Evolutionary conservation across 2,888 invertebrate species (phyloP), one percentile per base, ranked within the genome.

Genomic region (Agrochola lota): DNA sequence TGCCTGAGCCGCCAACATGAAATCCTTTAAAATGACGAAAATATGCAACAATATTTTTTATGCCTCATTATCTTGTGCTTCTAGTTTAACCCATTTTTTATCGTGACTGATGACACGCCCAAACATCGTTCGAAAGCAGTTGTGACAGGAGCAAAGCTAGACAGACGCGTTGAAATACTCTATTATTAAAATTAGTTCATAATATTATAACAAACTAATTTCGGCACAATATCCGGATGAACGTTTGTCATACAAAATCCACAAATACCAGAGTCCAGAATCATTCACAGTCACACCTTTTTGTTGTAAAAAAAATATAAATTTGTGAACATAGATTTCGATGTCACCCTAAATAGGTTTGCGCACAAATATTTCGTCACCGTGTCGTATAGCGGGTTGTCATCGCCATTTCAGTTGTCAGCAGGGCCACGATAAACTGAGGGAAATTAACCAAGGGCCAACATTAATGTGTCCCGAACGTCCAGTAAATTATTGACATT

Each of bases 261-360:
- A 74, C 63, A 71, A 71, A 74, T 63, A 40, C 60, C 64, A 30
- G 60, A 77, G 69, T 35, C 35, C 40, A 64, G 46, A 77, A 70
- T 67, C 43, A 74, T 74, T 76, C 75, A 66, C 57, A 64, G 79
- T 85, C 85, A 87, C 81, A 81, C 86, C 85, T 85, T 79, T 85
- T 90, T 86, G 87, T 82, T 82, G 84, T 85, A 74, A 35, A 77
- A 83, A 77, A 82, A 85, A 73, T 69, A 15, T 67, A 23, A 71
- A 89, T 86, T 79, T 70, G 87, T 88, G 80, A 91, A 91, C 93
- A 93, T 90, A 91, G 89, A 91, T 93, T 92, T 91, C 89, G 90
- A 88, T 95, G 94, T 94, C 92, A 91, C 90, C 91, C 77, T 88
- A 92, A 94, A 94, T 95, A 94, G 94, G 92, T 91, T 92, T 91